Evolutionary conservation across 1,140 invertebrate species (phyloP).

Genomic region (Trichogramma pretiosum): DNA sequence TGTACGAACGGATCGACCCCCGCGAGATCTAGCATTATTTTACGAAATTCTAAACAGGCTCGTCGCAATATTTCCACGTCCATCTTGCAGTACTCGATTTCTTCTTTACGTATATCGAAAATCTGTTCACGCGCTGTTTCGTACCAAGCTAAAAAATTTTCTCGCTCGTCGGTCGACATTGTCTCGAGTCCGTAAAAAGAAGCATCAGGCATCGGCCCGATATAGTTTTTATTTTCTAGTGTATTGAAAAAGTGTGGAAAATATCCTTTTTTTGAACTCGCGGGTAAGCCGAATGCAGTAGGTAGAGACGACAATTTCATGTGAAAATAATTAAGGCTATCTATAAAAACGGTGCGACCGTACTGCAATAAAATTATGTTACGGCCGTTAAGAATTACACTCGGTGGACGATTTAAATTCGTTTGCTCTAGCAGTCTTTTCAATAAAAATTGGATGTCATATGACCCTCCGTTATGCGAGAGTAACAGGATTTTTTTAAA

Average conservation of each 20-base stretch:
- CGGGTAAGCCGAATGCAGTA: slow-evolving; percentile 21
- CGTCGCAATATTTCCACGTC: background rate
- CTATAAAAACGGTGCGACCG: slow-evolving; percentile 22
- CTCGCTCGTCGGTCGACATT: slow-evolving; percentile 10
- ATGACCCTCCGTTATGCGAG: slow-evolving; percentile 23
- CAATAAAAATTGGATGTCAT: slow-evolving; percentile 26
- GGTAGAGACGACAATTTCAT: slow-evolving; percentile 23
- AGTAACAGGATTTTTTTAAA: slow-evolving; percentile 14
- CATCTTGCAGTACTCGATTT: background rate
- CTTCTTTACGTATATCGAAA: background rate
- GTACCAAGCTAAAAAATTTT: slow-evolving; percentile 16
- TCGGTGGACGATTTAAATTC: slow-evolving; percentile 8
- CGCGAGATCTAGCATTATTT: background rate
- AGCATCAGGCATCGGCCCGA: slow-evolving; percentile 7
- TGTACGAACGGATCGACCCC: background rate
- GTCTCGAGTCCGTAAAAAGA: slow-evolving; percentile 19
- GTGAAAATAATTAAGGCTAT: slow-evolving; percentile 27
- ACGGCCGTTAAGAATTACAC: slow-evolving; percentile 20
- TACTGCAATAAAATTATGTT: slow-evolving; percentile 20
- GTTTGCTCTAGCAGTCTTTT: slow-evolving; percentile 11
- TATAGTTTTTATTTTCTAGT: slow-evolving; percentile 19
- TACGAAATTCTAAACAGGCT: background rate
- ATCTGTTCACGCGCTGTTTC: background rate
- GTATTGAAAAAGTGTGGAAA: slow-evolving; percentile 28
- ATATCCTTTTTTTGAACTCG: slow-evolving; percentile 17